Base-by-base conservation (phyloP, 2,797 vertebrate genomes). In the Pygocentrus nattereri region DNA sequence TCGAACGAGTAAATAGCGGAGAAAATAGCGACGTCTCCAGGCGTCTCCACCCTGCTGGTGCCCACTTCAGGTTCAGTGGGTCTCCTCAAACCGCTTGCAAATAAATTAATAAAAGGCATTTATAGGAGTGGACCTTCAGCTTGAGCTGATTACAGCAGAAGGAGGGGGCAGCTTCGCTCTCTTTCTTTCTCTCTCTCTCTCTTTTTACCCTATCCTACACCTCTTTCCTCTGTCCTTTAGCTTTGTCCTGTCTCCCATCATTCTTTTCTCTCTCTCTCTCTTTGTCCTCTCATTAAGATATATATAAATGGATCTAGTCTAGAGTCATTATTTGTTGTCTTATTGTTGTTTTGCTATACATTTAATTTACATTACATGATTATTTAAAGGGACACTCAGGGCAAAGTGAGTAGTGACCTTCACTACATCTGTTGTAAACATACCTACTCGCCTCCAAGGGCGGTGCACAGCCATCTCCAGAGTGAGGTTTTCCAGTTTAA, bases 61-160 rank as follows among this genome's bases (percentile, higher is more conserved):
- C 49, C 6, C 11, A 23, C 25, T 47, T 67, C 61, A 58, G 62
- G 50, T 41, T 34, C 34, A 19, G 69, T 50, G 38, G 62, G 34
- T 31, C 31, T 18, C 11, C n/a, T 41, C 67, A 65, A 80, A 74
- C 67, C 64, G 25, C 49, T 16, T 16, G 44, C 72, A 47, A 67
- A 74, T 68, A 18, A 49, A 54, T 27, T 56, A 74, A 75, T 23
- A 27, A 54, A 74, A 75, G 38, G 50, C 71, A 47, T 67, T 67
- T 49, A 1, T 38, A 61, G 5, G 30, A 79, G 23, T 44, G 25
- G 56, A 27, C 23, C 50, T 15, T 16, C 38, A 38, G 12, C 49
- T 50, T 11, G 59, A 68, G 79, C 44, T 56, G 50, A 68, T 80
- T 58, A 80, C 1, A 34, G 62, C 27, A 49, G 47, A 54, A 56